Conservation (phyloP, 2,113 vertebrate genomes). For the Lagenorhynchus albirostris region DNA sequence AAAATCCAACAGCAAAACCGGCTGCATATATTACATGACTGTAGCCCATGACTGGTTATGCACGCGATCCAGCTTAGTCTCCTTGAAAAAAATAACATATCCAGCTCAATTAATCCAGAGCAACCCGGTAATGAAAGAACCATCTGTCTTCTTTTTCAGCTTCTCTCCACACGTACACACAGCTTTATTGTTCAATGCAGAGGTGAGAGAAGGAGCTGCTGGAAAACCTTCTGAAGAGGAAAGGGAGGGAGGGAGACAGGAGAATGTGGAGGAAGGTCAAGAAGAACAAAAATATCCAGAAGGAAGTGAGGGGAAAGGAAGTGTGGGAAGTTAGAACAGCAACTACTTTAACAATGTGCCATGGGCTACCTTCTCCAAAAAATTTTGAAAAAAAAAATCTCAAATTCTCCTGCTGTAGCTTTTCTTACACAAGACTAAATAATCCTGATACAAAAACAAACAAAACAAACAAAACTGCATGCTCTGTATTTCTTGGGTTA, state of each 20-base stretch:
- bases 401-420: neutral
- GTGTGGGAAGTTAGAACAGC: neutral
- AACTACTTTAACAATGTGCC: neutral
- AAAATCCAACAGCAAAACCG: neutral
- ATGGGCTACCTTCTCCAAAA: neutral
- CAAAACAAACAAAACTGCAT: neutral
- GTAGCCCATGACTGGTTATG: neutral
- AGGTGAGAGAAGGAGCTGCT: neutral
- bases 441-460: neutral
- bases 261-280: neutral
- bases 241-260: neutral
- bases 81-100: slow-evolving; percentile 2
- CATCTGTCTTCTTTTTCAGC: slow-evolving; percentile 47
- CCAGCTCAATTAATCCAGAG: slow-evolving; percentile 23
- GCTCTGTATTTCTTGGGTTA: neutral
- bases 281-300: neutral
- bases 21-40: neutral
- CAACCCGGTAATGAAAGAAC: slow-evolving; percentile 43
- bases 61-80: neutral
- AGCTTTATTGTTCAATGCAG: slow-evolving; percentile 30
- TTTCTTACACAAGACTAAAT: neutral
- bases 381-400: neutral
- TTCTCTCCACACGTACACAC: slow-evolving; percentile 20
- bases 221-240: neutral
- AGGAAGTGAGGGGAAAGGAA: neutral